Percentiles rank a stretch among this genome's conserved stretches.
Conservation (phyloP, 2,888 invertebrate genomes). For the Clitarchus hookeri region DNA sequence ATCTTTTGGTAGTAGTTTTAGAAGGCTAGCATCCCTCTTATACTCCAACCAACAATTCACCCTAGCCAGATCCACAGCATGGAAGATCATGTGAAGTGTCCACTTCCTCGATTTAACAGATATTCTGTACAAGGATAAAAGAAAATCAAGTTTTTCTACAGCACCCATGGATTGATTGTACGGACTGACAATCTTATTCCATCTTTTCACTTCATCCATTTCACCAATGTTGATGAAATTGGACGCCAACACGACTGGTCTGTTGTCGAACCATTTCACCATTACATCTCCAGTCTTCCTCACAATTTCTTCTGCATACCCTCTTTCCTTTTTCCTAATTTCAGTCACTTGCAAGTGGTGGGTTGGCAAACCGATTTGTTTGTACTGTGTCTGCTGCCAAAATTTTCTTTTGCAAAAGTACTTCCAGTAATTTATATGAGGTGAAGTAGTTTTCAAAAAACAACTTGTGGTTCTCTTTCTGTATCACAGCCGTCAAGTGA, state of each 20-base stretch:
- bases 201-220: background rate
- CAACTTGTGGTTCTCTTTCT: background rate
- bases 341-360: constrained; percentile 10
- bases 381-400: constrained; percentile 5
- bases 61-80: background rate
- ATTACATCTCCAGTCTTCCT: constrained; percentile 10
- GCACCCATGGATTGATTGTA: background rate
- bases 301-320: background rate
- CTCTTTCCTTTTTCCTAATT: background rate
- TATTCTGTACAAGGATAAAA: background rate
- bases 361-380: constrained; percentile 12
- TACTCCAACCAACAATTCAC: background rate
- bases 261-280: constrained; percentile 23
- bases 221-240: constrained; percentile 27
- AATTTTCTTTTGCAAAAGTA: background rate
- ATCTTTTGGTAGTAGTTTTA: background rate
- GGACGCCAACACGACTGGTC: background rate
- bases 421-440: constrained; percentile 22
- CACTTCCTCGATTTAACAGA: background rate
- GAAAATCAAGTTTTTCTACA: background rate
- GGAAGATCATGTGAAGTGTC: background rate
- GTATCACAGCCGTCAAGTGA: background rate
- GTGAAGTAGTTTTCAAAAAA: constrained; percentile 18
- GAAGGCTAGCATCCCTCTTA: background rate
- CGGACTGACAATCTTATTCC: background rate